Percentiles rank a stretch among this genome's conserved stretches.
Evolutionary conservation across 2,888 invertebrate species (phyloP).

Genomic region (Spisula subtruncata): DNA sequence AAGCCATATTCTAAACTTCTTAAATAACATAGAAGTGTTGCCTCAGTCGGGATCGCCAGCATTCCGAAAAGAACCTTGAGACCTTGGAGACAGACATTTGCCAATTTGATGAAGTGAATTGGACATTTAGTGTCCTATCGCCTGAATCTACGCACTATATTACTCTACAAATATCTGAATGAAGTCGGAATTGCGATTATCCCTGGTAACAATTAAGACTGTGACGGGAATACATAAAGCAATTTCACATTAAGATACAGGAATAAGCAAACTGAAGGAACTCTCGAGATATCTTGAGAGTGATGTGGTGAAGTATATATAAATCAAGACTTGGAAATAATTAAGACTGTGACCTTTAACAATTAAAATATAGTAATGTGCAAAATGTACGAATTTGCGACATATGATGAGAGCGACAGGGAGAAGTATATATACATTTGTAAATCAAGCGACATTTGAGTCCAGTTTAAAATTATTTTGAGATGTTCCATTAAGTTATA

Average conservation of each 20-base stretch:
- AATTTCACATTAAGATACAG: background rate
- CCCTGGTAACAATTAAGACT: conserved; percentile 8
- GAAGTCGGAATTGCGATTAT: conserved; percentile 2
- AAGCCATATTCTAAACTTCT: background rate
- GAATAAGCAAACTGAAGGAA: background rate
- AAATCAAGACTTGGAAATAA: background rate
- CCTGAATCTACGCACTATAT: conserved; percentile 6
- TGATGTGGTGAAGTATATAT: background rate
- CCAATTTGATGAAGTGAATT: background rate
- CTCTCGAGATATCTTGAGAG: background rate
- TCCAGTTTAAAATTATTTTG: too few relatives aligned
- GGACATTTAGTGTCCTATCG: background rate
- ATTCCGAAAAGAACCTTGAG: background rate
- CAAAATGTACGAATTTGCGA: background rate
- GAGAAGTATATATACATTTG: too few relatives aligned
- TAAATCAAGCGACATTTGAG: too few relatives aligned
- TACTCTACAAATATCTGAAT: background rate
- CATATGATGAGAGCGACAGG: too few relatives aligned
- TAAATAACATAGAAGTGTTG: background rate
- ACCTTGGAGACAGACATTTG: background rate
- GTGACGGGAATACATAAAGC: conserved; percentile 1
- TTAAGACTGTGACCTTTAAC: background rate
- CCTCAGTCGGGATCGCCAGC: background rate
- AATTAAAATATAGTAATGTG: too few relatives aligned
- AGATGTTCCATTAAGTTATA: too few relatives aligned